A percentile compares a stretch with the other conserved stretches of the same genome.
Conservation (phyloP, 2,113 vertebrate species). For the Crotalus viridis region DNA sequence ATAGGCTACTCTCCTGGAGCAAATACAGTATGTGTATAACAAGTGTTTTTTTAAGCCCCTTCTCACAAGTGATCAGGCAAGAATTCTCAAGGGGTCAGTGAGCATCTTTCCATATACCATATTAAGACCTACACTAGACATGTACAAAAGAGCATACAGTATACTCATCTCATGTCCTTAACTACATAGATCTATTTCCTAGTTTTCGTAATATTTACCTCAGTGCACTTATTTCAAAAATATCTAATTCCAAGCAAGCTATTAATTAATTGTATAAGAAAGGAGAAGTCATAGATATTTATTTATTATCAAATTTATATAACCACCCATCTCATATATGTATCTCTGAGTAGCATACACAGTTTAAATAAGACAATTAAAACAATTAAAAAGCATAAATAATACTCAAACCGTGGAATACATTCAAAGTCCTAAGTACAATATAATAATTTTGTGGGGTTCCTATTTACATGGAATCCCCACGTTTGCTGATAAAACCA, state of each 20-base stretch:
- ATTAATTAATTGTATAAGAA: not conserved
- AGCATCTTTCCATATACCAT: not conserved
- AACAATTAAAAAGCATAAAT: not conserved
- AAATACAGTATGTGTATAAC: not conserved
- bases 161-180: not conserved
- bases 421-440: not conserved
- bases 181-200: not conserved
- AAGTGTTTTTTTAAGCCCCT: not conserved
- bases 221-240: not conserved
- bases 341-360: not conserved
- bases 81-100: not conserved
- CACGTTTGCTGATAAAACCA: not conserved
- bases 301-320: not conserved
- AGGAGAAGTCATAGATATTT: not conserved
- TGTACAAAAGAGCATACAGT: not conserved
- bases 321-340: not conserved
- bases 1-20: not conserved
- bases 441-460: not conserved
- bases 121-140: not conserved
- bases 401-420: not conserved
- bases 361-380: not conserved
- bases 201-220: not conserved
- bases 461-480: not conserved
- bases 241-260: not conserved
- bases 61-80: not conserved